These are phyloP conservation scores for Crossaster papposus DNA, from an alignment of 53 echinoderm and acorn worm species.

Conservation along the genomic window DNA sequence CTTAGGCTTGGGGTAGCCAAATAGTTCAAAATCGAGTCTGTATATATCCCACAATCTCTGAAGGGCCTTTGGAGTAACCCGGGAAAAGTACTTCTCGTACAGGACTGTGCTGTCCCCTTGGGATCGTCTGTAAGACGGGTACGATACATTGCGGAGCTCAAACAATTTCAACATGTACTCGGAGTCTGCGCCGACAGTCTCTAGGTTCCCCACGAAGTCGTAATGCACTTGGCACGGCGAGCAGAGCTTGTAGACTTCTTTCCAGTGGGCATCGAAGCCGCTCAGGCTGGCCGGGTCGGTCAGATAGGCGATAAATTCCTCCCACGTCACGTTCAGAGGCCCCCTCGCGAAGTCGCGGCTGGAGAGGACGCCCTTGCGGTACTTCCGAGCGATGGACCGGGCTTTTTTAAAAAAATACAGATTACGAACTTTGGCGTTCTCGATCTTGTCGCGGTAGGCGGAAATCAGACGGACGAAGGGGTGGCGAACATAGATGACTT, in stretches of 20 bases:
- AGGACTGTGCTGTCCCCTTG: slow-evolving; percentile 63
- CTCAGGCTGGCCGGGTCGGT: slow-evolving; percentile 56
- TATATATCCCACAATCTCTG: slow-evolving; percentile 71
- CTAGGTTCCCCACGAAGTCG: slow-evolving; percentile 76
- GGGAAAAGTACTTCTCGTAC: slow-evolving; percentile 62
- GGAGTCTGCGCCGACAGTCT: slow-evolving; percentile 70
- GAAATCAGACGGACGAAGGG: neutral
- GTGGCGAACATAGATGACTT: neutral
- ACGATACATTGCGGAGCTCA: slow-evolving; percentile 27
- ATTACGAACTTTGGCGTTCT: too few relatives aligned
- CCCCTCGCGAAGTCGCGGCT: neutral
- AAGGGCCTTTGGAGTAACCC: slow-evolving; percentile 43
- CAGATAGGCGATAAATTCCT: slow-evolving; percentile 69
- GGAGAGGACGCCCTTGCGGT: slow-evolving; percentile 53
- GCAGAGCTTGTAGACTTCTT: slow-evolving; percentile 67
- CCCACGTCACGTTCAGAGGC: slow-evolving; percentile 61
- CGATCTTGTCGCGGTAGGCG: neutral
- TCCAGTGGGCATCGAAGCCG: slow-evolving; percentile 74
- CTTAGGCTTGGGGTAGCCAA: too few relatives aligned
- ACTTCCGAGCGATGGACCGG: slow-evolving; percentile 68
- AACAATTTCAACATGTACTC: slow-evolving; percentile 58
- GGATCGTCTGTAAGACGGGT: slow-evolving; percentile 63
- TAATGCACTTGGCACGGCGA: slow-evolving; percentile 76
- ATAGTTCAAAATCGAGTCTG: slow-evolving; percentile 71
- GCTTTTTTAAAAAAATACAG: neutral